Percentiles rank a stretch among this genome's conserved stretches.
These are phyloP conservation scores for Epicauta chinensis DNA, from an alignment of 1,140 invertebrate species.

Conservation along the genomic window DNA sequence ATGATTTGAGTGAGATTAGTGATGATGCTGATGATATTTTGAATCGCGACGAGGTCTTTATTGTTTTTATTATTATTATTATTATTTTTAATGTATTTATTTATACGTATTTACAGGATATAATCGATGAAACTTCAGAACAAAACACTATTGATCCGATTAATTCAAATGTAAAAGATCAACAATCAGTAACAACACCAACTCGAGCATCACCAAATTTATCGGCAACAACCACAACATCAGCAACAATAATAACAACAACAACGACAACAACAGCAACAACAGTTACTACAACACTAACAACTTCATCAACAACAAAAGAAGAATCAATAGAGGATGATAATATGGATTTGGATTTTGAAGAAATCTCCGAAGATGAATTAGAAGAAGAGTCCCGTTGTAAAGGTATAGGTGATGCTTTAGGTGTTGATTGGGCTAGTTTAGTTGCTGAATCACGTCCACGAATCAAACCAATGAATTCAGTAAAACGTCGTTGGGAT, in stretches of 20 bases:
- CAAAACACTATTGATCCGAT: background rate
- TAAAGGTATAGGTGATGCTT: constrained; percentile 73
- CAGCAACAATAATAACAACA: constrained; percentile 29
- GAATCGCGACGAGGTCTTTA: constrained; percentile 69
- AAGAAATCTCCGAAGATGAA: constrained; percentile 85
- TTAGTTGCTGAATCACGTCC: constrained; percentile 63
- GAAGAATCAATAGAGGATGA: constrained; percentile 47
- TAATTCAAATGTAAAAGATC: constrained; percentile 2
- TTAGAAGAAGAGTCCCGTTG: constrained; percentile 67
- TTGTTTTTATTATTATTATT: constrained; percentile 17
- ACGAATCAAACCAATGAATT: constrained; percentile 45
- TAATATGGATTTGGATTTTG: constrained; percentile 74
- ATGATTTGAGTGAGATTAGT: constrained; percentile 79
- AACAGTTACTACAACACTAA: constrained; percentile 18
- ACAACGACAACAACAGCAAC: background rate
- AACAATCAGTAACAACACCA: constrained; percentile 11
- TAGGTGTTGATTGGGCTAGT: constrained; percentile 90
- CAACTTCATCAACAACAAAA: constrained; percentile 30
- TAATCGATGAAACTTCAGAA: constrained; percentile 1
- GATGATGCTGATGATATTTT: constrained; percentile 82
- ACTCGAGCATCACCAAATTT: constrained; percentile 9
- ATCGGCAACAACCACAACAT: constrained; percentile 11
- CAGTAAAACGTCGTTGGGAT: constrained; percentile 68
- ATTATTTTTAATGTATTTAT: background rate
- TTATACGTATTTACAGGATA: constrained; percentile 8